Evolutionary conservation across 2,888 invertebrate genomes (phyloP), one percentile per base, ranked within the genome.

Genomic region (Agrypnus murinus): DNA sequence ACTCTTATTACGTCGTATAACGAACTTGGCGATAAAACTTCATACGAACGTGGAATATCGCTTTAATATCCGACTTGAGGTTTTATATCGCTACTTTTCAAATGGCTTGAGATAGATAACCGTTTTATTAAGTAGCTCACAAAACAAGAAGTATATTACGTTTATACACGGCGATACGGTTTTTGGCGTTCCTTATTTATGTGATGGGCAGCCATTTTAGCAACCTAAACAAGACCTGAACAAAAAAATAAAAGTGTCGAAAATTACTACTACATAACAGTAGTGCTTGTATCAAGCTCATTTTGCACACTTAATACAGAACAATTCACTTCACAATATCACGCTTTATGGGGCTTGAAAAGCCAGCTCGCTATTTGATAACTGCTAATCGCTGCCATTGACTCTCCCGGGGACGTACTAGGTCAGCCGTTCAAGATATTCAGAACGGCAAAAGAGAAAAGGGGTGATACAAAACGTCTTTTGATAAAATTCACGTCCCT

Each of bases 321-420:
- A 64, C 53, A 64, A 64, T 64, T 64, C 53, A 55, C 55, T 36
- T 55, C 55, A 55, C 55, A 55, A 55, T 55, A 55, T 55, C 55
- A 55, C 55, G 53, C 31, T 64, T 64, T 50, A 64, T 53, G 55
- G 43, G 15, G 64, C 64, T 32, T 55, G 64, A 64, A 60, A 64
- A 64, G 64, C 64, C 36, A 40, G 53, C 64, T 53, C 53, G 55
- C 53, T 50, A 45, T 43, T 64, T 64, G 64, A 64, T 64, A 64
- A 64, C 64, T 64, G 64, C 55, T 64, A 64, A 64, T 64, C 64
- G 64, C 64, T 53, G 64, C 64, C 43, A 64, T 64, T 64, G 64
- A 64, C 64, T 64, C 64, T 40, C 64, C 64, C 48, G 34, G 53
- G 43, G 15, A 10, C 63, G 36, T 31, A 64, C 55, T 53, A 55